A percentile compares a stretch with the other conserved stretches of the same genome.
These are phyloP conservation scores for Onychomys arenicola DNA, from an alignment of 2,797 vertebrate genomes.

Conservation along the genomic window DNA sequence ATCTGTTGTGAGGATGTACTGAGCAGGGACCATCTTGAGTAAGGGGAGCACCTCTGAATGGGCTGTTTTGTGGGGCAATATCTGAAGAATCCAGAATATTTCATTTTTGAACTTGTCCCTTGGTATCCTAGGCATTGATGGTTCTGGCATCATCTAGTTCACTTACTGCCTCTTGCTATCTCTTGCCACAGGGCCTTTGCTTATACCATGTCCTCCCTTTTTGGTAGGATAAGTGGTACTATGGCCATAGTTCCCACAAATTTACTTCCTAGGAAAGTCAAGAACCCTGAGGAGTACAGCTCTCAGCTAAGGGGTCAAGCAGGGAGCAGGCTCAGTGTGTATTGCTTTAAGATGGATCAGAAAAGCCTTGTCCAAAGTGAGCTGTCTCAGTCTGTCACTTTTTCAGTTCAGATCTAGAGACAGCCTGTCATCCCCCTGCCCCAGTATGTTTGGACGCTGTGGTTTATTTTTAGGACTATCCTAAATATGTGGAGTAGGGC, in stretches of 20 bases:
- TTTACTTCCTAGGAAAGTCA: no score
- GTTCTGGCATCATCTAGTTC: rapidly evolving
- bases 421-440: rapidly evolving
- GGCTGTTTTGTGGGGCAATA: rapidly evolving
- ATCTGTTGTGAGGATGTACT: rapidly evolving
- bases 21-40: neutral
- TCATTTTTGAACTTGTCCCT: neutral
- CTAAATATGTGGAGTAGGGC: neutral
- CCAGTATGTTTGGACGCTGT: rapidly evolving
- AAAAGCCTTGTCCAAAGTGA: neutral
- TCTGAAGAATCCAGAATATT: neutral
- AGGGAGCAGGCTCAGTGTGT: neutral
- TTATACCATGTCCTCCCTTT: rapidly evolving
- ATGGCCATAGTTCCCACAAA: rapidly evolving
- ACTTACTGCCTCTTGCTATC: neutral
- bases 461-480: neutral
- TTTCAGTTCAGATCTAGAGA: neutral
- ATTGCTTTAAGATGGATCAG: neutral
- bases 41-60: rapidly evolving
- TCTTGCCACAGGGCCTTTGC: neutral
- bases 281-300: rapidly evolving
- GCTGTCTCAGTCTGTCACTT: rapidly evolving
- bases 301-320: neutral
- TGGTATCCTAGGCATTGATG: rapidly evolving
- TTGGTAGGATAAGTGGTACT: no score